Evolutionary conservation across 2,888 invertebrate genomes (phyloP), one percentile per base, ranked within the genome.

Genomic region (Agrotis ipsilon): DNA sequence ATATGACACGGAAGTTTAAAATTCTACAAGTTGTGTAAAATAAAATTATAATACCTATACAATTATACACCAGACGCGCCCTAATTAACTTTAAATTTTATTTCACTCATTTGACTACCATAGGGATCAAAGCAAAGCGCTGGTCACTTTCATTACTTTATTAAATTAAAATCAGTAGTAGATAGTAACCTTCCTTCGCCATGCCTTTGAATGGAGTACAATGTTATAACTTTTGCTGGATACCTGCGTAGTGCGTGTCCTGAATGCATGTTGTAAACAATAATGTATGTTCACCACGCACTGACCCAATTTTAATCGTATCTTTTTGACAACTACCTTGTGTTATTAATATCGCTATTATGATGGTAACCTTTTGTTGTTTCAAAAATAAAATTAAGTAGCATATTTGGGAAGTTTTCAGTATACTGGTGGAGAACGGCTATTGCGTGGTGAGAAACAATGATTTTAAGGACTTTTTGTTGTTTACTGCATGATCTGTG

Each of bases 261-360:
- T 62, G 69, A 63, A 68, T 68, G 72, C 73, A 70, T 51, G 66
- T 63, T 62, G 48, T 65, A 49, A 59, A 74, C 46, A 55, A 49
- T 72, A 69, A 80, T 65, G 68, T 49, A 48, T 70, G 55, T 46
- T 62, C 24, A 71, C 61, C 81, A 78, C 75, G 69, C 72, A 70
- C 49, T 69, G 64, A 54, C 71, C 72, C 43, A 49, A 78, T 78
- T 78, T 49, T 54, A 64, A 59, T 55, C 7, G 59, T 55, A 52
- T 74, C 55, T 78, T 68, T 69, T 63, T 64, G 52, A 72, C 68
- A 54, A 52, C 49, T 46, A 43, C 19, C 19, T 49, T 54, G 19
- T 59, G 3, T 16, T 48, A n/a, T 16, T 70, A 49, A 69, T 51
- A n/a, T 46, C n/a, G 1, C 16, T 3, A 72, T 62, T 57, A 58